phyloP scores from a whole-genome alignment of 2,797 vertebrate species.

The Enoplosus armatus region DNA sequence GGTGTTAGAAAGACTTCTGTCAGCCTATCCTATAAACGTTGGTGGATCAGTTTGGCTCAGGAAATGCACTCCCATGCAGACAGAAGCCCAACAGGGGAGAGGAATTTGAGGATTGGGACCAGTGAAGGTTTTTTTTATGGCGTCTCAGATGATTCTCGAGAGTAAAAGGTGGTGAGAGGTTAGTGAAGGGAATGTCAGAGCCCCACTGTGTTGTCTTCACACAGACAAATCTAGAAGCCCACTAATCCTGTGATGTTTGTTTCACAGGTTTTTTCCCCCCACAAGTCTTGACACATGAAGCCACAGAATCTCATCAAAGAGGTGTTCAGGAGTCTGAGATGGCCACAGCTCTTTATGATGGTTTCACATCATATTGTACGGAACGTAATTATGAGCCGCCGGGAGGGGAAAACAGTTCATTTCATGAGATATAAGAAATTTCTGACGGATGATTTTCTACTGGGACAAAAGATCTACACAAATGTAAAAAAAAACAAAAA shows the following conservation, averaged over 20 bases:
- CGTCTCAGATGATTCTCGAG: constrained; percentile 40
- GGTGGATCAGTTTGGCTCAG: constrained; percentile 61
- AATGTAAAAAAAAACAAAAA: constrained; percentile 5
- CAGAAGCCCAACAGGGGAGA: constrained; percentile 36
- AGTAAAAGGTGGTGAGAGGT: constrained; percentile 60
- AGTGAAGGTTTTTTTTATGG: constrained; percentile 17
- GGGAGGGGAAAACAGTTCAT: constrained; percentile 15
- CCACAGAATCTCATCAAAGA: constrained; percentile 44
- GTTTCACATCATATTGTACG: constrained; percentile 29
- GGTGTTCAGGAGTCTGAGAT: constrained; percentile 29
- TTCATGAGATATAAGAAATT: constrained; percentile 32
- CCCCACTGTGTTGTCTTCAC: constrained; percentile 56
- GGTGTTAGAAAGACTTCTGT: constrained; percentile 78
- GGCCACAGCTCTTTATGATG: constrained; percentile 30
- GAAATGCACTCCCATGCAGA: constrained; percentile 53
- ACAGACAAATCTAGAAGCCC: constrained; percentile 44
- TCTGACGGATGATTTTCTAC: constrained; percentile 41
- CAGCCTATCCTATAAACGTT: constrained; percentile 57
- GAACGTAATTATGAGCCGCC: constrained; percentile 35
- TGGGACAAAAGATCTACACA: background rate
- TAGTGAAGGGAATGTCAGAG: constrained; percentile 60
- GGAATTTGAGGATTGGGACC: constrained; percentile 48
- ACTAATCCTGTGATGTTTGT: constrained; percentile 56
- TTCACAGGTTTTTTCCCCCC: constrained; percentile 29
- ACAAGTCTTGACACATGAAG: constrained; percentile 40